Base-by-base conservation (phyloP, 2,113 vertebrate genomes). In the Smithornis capensis region DNA sequence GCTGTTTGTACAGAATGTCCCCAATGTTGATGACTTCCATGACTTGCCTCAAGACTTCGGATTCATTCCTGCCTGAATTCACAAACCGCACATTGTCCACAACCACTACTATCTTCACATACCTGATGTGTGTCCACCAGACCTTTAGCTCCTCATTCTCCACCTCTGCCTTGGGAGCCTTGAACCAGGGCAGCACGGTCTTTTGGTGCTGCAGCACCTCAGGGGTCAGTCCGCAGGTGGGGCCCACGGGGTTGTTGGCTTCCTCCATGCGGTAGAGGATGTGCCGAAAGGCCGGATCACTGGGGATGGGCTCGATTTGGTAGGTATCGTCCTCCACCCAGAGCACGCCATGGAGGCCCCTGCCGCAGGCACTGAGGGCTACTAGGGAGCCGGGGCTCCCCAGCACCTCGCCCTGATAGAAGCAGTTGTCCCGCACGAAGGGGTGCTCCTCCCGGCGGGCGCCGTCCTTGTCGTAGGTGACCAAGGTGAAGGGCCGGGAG, bases 341-440 rank as follows among this genome's bases (percentile, higher is more conserved):
- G 21, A 97, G 22, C 23, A 95, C 5, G 10, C 96, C 96, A 0
- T 21, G 78, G 9, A 97, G 96, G 11, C 91, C 95, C 9, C 85
- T 68, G 28, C 82, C 73, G 7, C 95, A 97, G 33, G 75, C 92
- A 60, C 62, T 73, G 24, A 98, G 78, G 13, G 93, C 78, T 57
- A 95, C 95, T 37, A 95, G 21, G 12, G 95, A 97, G 40, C 80
- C 71, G 0, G 91, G 83, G 69, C 94, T 91, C 2, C 93, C 95
- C 55, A 95, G 79, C 74, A 98, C 93, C 22, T 92, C 80, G 0
- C 97, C 97, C 31, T 95, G 94, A 33, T 95, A 96, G 59, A 96
- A 96, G 82, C 97, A 98, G 78, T 92, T 76, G 73, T 93, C 74
- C 13, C 17, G 93, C 35, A 98, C 42, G 1, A 96, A 87, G 33